These are phyloP conservation scores for Drosophila persimilis DNA, from an alignment of 1,140 invertebrate genomes.

Conservation along the genomic window DNA sequence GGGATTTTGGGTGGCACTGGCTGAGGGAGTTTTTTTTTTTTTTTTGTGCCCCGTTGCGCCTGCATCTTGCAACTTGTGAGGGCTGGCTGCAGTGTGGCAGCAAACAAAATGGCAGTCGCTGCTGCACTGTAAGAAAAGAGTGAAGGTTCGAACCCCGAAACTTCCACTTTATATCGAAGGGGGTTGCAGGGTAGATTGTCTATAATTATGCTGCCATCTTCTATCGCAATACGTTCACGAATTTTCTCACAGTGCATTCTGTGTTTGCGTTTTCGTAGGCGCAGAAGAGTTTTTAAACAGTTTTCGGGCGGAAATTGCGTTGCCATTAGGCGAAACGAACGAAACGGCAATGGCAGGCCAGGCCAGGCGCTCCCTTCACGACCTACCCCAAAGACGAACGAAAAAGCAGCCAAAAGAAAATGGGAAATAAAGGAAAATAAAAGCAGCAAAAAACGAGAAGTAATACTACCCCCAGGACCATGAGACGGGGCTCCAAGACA, in stretches of 20 bases:
- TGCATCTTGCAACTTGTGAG: conserved; percentile 55
- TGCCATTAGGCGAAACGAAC: conserved; percentile 63
- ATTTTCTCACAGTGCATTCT: conserved; percentile 19
- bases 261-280: conserved; percentile 47
- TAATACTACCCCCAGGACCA: conserved; percentile 4
- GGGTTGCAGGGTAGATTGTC: no score
- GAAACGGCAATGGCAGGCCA: conserved; percentile 25
- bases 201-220: no score
- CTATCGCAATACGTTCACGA: no score
- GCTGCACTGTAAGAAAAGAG: conserved; percentile 16
- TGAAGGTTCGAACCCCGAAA: no score
- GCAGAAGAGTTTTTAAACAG: conserved; percentile 43
- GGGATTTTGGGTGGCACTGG: background rate
- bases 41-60: no score
- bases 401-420: conserved; percentile 35
- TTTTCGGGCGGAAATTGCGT: conserved; percentile 68
- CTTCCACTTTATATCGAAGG: no score
- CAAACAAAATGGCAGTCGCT: conserved; percentile 66
- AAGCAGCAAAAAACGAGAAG: conserved; percentile 18
- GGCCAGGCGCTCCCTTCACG: background rate
- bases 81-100: conserved; percentile 27
- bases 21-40: conserved; percentile 26
- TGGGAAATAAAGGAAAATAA: conserved; percentile 46
- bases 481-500: background rate
- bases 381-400: conserved; percentile 60